Evolutionary conservation across 2,113 vertebrate species (phyloP), one percentile per base, ranked within the genome.

Genomic region (Morone chrysops): DNA sequence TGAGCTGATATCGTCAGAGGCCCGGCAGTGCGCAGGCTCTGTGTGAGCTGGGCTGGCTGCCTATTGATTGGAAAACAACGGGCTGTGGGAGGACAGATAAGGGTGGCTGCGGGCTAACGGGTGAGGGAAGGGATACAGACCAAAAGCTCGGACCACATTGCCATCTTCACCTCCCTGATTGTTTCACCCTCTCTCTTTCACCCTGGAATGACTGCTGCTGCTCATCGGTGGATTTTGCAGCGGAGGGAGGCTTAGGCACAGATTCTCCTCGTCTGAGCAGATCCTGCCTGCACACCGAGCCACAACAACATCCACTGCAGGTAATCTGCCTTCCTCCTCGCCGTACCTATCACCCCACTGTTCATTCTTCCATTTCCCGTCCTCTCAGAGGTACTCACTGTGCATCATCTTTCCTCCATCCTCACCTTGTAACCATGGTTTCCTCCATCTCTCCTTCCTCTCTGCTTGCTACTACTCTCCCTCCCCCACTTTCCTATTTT

Each of bases 51-150:
- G 80, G 85, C 90, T 92, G 90, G 57, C 90, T 84, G 91, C 86
- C 90, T 90, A 94, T 93, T 94, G 94, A 94, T 90, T 93, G 92
- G 90, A 93, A 93, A 93, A 92, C 91, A 90, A 90, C 90, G 75
- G 75, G 88, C 89, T 85, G 86, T 87, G 88, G 84, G 85, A 92
- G 90, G 83, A 92, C 85, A 63, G 87, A 91, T 67, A 71, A 78
- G 85, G 88, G 78, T 7, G 91, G 80, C 86, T 88, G 91, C 86
- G 92, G 86, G 86, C 75, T 89, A 72, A 77, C 80, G 87, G 87
- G 82, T 82, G 81, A 88, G 89, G 84, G 85, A 80, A 79, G 81
- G 83, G 81, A 84, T n/a, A 84, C 83, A 48, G 70, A 92, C 60
- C 78, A 41, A 73, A 31, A 88, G 54, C 59, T 75, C 62, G n/a